These are phyloP conservation scores for Enteromius viviparus DNA, from an alignment of 2,797 vertebrate genomes.

Conservation along the genomic window DNA sequence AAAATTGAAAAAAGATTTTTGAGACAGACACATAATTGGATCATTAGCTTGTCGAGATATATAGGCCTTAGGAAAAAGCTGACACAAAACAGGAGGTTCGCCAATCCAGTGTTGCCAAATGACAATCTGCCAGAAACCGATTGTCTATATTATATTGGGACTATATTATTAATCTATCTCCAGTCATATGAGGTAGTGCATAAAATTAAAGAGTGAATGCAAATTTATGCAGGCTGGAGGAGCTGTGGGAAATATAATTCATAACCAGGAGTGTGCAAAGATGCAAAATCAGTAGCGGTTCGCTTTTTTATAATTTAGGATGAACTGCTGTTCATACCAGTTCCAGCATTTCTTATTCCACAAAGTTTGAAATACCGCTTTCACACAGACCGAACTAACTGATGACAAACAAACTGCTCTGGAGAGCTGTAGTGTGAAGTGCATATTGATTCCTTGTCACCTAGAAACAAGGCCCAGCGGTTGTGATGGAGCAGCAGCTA, in stretches of 20 bases:
- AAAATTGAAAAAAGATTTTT: background rate
- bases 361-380: constrained; percentile 8
- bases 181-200: background rate
- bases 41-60: constrained; percentile 7
- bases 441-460: constrained; percentile 21
- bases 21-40: constrained; percentile 19
- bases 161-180: constrained; percentile 19
- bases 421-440: constrained; percentile 25
- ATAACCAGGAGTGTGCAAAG: background rate
- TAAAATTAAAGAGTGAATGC: background rate
- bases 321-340: background rate
- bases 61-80: background rate
- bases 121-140: constrained; percentile 29
- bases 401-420: constrained; percentile 26
- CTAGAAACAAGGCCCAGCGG: constrained; percentile 28
- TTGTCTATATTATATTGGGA: constrained; percentile 6
- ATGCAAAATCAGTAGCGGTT: background rate
- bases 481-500: constrained; percentile 29
- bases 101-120: constrained; percentile 9
- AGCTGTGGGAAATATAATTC: background rate
- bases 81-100: constrained; percentile 1
- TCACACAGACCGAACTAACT: background rate
- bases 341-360: background rate
- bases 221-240: background rate
- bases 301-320: background rate